Evolutionary conservation across 2,113 vertebrate species (phyloP), one percentile per base, ranked within the genome.

Genomic region (Dryoscopus gambensis): DNA sequence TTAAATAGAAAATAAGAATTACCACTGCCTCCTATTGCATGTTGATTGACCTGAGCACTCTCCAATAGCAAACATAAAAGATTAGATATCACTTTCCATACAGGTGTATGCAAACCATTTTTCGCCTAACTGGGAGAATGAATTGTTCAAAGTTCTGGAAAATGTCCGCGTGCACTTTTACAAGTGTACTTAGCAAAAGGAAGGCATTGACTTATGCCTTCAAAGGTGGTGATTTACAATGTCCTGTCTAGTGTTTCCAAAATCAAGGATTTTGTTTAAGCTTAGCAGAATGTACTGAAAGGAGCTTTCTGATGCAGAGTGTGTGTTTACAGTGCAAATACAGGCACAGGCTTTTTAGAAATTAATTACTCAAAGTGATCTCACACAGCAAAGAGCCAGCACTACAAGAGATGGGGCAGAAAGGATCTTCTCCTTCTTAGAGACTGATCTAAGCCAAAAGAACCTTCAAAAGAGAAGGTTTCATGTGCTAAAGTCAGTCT

Each of bases 51-150:
- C 95, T 65, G 64, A 91, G 85, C 87, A 20, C 90, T 84, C 92
- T 96, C 95, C 94, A 97, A 82, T 83, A 9, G 84, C 12, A 82
- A 97, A 78, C 95, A 87, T 91, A 95, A 95, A 96, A 97, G 95
- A 95, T 97, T 96, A 97, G 90, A 97, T 97, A 96, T 96, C 93
- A 12, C 90, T 98, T 98, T 98, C 94, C 96, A 87, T 93, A 91
- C 97, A 98, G 97, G 97, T 98, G 97, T 95, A 96, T 96, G 96
- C 97, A 96, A 95, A 89, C 70, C 89, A 89, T 95, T 97, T 97
- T 84, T 96, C 0, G 1, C 92, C 75, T 90, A 39, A 31, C 92
- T 35, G 12, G 70, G 82, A 97, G 97, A 82, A 16, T 15, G 68
- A 94, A 63, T 83, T 78, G 90, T 95, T 96, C 90, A 93, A 95